phyloP scores from a whole-genome alignment of 2,113 vertebrate genomes.

The Saimiri boliviensis region DNA sequence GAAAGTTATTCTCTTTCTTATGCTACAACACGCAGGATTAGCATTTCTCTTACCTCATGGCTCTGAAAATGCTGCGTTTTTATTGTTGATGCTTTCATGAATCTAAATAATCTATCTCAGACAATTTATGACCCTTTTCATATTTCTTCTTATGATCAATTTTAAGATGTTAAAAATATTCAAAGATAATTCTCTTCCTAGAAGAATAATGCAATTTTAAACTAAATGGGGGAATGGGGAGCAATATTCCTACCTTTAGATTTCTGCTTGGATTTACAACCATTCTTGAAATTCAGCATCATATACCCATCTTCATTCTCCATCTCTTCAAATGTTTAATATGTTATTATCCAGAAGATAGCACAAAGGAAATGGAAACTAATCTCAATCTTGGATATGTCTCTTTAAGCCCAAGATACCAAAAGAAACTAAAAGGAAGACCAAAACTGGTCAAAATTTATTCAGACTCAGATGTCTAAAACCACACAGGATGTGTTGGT shows the following conservation, averaged over 20 bases:
- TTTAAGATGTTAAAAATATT: neutral
- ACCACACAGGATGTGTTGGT: constrained; percentile 17
- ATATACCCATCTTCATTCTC: constrained; percentile 3
- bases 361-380: neutral
- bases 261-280: neutral
- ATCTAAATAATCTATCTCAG: neutral
- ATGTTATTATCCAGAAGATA: neutral
- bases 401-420: neutral
- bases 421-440: neutral
- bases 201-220: neutral
- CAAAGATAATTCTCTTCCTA: neutral
- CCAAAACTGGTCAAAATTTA: neutral
- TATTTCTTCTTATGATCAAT: neutral
- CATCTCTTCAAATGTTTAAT: neutral
- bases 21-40: neutral
- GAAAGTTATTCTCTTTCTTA: neutral
- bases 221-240: neutral
- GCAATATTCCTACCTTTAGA: neutral
- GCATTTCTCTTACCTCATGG: neutral
- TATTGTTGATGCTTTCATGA: neutral
- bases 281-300: neutral
- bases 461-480: neutral
- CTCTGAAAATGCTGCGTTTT: neutral
- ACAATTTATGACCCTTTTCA: neutral
- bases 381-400: neutral